These are phyloP conservation scores for Drosophila ironensis DNA, from an alignment of 1,140 invertebrate genomes.

Conservation along the genomic window DNA sequence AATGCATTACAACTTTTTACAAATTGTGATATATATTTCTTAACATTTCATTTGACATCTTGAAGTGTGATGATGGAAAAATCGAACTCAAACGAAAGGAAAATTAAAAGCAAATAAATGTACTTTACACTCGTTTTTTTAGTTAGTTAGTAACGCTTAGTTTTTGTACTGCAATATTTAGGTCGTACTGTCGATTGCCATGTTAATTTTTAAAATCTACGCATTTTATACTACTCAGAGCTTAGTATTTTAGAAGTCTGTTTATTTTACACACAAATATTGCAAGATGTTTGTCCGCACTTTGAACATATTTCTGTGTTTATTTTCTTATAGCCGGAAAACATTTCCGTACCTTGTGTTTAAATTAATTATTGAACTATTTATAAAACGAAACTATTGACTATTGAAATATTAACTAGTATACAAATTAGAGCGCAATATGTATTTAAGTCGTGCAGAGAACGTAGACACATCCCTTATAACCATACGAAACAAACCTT, in stretches of 20 bases:
- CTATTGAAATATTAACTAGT: conserved; percentile 78
- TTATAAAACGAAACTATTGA: conserved; percentile 79
- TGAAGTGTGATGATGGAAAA: conserved; percentile 68
- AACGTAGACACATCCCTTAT: conserved; percentile 45
- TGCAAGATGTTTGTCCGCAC: conserved; percentile 3
- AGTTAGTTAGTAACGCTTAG: conserved; percentile 49
- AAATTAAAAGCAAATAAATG: conserved; percentile 46
- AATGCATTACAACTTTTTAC: conserved; percentile 75
- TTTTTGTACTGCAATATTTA: conserved; percentile 69
- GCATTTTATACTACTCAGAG: conserved; percentile 43
- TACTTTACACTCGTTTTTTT: conserved; percentile 62
- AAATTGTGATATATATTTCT: conserved; percentile 81
- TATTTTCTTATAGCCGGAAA: conserved; percentile 7
- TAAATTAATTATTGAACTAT: conserved; percentile 74
- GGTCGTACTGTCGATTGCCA: conserved; percentile 64
- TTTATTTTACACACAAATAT: conserved; percentile 10
- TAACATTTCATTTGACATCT: conserved; percentile 72
- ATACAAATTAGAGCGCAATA: conserved; percentile 52
- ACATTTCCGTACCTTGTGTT: conserved; percentile 44
- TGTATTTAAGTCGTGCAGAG: conserved; percentile 60
- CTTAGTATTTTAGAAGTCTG: conserved; percentile 17
- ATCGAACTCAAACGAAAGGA: conserved; percentile 53
- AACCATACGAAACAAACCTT: conserved; percentile 53
- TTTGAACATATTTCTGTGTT: conserved; percentile 6
- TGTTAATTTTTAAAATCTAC: conserved; percentile 75